phyloP scores from a whole-genome alignment of 2,888 invertebrate genomes.

The Laothoe populi region DNA sequence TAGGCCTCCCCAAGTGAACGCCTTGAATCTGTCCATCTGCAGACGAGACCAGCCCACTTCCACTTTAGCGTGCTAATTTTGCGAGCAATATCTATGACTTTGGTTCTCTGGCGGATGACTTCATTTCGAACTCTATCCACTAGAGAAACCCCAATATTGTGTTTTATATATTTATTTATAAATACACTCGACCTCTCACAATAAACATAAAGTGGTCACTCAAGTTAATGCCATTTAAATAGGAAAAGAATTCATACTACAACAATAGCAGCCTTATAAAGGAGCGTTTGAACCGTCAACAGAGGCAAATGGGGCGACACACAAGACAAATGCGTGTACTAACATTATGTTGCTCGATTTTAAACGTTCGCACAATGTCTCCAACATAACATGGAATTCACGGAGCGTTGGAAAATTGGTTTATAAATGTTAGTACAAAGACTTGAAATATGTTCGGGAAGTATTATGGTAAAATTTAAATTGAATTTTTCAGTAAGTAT shows the following conservation, averaged over 20 bases:
- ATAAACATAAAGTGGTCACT: neutral
- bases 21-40: no score
- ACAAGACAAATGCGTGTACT: constrained; percentile 7
- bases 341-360: constrained; percentile 12
- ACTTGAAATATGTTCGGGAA: neutral
- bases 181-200: no score
- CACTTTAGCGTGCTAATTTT: no score
- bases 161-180: no score
- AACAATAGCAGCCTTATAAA: neutral
- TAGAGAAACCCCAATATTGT: no score
- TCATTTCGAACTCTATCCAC: no score
- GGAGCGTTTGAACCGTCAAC: neutral
- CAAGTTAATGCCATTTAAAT: neutral
- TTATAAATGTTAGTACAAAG: neutral
- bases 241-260: neutral
- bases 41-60: no score
- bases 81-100: no score
- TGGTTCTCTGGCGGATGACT: no score
- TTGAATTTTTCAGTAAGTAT: neutral
- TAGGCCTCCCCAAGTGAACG: no score
- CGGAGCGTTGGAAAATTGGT: neutral
- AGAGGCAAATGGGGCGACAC: constrained; percentile 12
- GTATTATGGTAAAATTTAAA: neutral
- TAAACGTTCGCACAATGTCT: constrained; percentile 19
- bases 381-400: neutral